These are phyloP conservation scores for Platycercus adscitus DNA, from an alignment of 2,113 vertebrate species.

Conservation along the genomic window DNA sequence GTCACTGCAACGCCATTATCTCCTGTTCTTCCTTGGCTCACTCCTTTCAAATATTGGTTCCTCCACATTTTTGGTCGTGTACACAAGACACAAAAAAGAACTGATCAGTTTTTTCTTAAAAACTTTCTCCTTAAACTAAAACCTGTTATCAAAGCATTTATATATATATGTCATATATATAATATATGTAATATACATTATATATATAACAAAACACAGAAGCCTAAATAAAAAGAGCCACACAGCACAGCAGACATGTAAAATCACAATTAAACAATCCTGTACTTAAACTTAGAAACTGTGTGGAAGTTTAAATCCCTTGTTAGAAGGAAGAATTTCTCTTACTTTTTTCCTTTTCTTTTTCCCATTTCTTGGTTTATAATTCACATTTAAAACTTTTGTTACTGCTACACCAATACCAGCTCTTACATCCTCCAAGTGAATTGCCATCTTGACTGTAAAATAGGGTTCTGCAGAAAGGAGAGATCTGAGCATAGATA, in stretches of 20 bases:
- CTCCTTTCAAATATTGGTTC: conserved; percentile 11
- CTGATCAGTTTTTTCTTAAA: background rate
- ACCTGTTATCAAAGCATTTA: background rate
- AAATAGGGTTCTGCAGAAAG: background rate
- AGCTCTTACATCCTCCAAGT: background rate
- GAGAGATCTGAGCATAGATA: background rate
- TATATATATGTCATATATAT: background rate
- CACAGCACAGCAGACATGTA: conserved; percentile 2
- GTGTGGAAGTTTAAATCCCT: background rate
- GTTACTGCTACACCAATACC: conserved; percentile 18
- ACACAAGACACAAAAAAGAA: background rate
- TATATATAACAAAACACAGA: background rate
- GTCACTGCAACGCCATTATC: background rate
- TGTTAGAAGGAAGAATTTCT: background rate
- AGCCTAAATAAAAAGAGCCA: conserved; percentile 30
- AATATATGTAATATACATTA: background rate
- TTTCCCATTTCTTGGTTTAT: background rate
- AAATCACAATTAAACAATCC: conserved; percentile 29
- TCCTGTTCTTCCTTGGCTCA: background rate
- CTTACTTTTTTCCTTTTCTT: background rate
- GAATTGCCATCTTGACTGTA: background rate
- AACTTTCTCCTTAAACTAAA: conserved; percentile 23
- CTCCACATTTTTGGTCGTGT: conserved; percentile 8
- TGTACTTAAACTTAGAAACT: conserved; percentile 32
- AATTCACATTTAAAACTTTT: conserved; percentile 7